These are phyloP conservation scores for Acanthosepion esculentum DNA, from an alignment of 2,888 invertebrate species.

Conservation along the genomic window DNA sequence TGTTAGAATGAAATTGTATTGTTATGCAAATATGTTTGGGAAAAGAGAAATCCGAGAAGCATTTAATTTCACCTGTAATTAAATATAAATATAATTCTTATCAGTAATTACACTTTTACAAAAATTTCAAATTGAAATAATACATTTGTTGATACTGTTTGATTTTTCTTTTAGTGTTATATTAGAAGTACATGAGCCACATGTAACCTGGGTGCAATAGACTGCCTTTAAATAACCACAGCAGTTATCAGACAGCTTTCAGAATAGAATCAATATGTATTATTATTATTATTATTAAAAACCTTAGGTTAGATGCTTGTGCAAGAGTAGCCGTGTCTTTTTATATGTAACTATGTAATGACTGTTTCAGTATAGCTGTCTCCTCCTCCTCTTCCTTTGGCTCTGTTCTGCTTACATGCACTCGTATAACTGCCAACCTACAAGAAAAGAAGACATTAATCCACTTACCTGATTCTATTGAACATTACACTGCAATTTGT, in stretches of 20 bases:
- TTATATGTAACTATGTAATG: not conserved
- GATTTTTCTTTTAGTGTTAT: not conserved
- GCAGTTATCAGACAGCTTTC: not conserved
- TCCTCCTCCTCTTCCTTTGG: not conserved
- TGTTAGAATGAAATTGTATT: not conserved
- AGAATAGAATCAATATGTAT: not conserved
- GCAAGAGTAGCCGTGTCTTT: not conserved
- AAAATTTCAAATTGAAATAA: not conserved
- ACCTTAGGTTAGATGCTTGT: not conserved
- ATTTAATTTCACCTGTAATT: not conserved
- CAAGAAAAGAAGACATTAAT: constrained; percentile 10
- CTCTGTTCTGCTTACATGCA: not conserved
- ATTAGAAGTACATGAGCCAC: not conserved
- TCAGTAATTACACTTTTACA: not conserved
- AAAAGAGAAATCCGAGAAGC: not conserved
- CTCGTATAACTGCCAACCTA: not conserved
- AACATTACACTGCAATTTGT: not conserved
- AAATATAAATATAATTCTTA: not conserved
- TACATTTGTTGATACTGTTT: not conserved
- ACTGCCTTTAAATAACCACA: constrained; percentile 8
- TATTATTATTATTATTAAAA: not conserved
- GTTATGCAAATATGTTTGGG: not conserved
- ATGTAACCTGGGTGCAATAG: not conserved
- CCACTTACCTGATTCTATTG: constrained; percentile 33
- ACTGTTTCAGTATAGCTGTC: not conserved